Conservation (phyloP, 1,140 invertebrate genomes). For the Bombus balteatus region DNA sequence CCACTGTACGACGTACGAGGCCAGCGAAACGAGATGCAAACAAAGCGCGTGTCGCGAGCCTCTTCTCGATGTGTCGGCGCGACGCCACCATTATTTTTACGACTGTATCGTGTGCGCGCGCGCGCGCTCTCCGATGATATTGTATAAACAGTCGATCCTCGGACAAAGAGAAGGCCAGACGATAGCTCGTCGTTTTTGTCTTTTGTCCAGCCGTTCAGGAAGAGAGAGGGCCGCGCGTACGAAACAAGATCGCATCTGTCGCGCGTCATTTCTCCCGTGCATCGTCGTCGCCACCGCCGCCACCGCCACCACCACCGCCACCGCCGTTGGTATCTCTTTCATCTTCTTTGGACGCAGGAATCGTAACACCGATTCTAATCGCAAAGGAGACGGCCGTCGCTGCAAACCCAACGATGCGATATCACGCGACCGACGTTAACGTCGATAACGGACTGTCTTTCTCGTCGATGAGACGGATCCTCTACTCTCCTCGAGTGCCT, state of each 20-base stretch:
- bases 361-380: constrained; percentile 15
- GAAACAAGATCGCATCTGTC: constrained; percentile 71
- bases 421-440: background rate
- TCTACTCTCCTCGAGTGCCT: background rate
- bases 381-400: constrained; percentile 7
- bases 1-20: too few relatives aligned
- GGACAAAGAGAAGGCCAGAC: background rate
- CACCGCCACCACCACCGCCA: background rate
- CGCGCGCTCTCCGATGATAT: background rate
- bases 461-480: background rate
- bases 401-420: background rate
- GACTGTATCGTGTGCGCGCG: too few relatives aligned
- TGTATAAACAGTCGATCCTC: background rate
- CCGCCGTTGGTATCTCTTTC: background rate
- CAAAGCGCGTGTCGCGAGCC: constrained; percentile 66
- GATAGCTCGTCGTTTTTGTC: background rate
- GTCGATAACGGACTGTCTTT: background rate
- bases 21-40: constrained; percentile 69
- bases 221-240: constrained; percentile 88
- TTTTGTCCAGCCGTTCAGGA: constrained; percentile 88
- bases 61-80: background rate
- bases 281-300: background rate
- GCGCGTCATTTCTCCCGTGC: background rate
- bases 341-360: background rate
- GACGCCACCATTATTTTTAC: too few relatives aligned